A percentile compares a stretch with the other conserved stretches of the same genome.
These are phyloP conservation scores for Hirudinaria manillensis DNA, from an alignment of 2,888 invertebrate species.

Conservation along the genomic window DNA sequence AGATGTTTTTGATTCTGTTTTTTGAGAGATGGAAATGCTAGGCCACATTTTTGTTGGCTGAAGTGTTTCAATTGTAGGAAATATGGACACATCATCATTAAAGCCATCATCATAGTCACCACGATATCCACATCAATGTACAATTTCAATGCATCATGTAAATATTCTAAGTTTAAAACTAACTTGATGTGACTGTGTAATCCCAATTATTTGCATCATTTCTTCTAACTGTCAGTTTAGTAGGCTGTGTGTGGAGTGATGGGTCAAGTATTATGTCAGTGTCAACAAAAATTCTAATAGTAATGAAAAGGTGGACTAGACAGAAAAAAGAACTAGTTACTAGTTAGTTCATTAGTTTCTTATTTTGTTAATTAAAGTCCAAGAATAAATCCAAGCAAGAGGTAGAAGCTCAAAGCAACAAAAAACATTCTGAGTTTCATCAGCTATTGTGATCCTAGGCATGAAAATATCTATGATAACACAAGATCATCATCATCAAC, in stretches of 20 bases:
- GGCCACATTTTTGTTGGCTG: too few species aligned
- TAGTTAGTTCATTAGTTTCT: too few species aligned
- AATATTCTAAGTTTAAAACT: background rate
- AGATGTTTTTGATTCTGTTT: too few species aligned
- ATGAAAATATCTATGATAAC: too few species aligned
- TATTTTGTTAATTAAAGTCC: too few species aligned
- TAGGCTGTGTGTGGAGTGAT: conserved; percentile 70
- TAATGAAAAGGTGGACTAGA: background rate
- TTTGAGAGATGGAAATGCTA: too few species aligned
- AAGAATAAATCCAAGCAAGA: background rate
- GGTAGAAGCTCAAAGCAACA: background rate
- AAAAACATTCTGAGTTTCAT: too few species aligned
- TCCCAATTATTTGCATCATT: conserved; percentile 96
- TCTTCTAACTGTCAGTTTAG: conserved; percentile 91
- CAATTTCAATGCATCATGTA: background rate
- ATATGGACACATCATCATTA: too few species aligned
- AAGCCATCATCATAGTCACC: background rate
- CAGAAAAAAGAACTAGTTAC: too few species aligned
- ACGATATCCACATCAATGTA: background rate
- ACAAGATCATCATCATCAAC: too few species aligned
- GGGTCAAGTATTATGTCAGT: conserved; percentile 27
- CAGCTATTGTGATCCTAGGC: too few species aligned
- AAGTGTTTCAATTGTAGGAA: too few species aligned
- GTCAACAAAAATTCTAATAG: background rate
- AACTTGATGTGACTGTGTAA: conserved; percentile 63